Percentiles rank a stretch among this genome's conserved stretches.
Evolutionary conservation across 2,888 invertebrate species (phyloP).

Genomic region (Cataglyphis cursor): DNA sequence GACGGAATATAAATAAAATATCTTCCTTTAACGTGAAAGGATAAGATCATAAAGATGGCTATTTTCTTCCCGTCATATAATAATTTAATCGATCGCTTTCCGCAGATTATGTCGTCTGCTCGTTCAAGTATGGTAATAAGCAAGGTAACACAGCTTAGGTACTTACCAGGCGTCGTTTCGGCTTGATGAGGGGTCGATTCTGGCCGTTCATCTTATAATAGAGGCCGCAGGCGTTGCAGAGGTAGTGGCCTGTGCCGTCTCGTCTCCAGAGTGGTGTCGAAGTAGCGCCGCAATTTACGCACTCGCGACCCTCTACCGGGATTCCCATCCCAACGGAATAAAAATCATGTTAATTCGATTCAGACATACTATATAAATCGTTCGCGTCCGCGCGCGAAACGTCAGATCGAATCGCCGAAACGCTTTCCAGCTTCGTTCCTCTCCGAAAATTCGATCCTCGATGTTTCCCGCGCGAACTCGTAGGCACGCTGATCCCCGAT

Average conservation of each 20-base stretch:
- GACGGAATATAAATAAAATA: background rate
- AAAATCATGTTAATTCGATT: slow-evolving; percentile 58
- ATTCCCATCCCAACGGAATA: slow-evolving; percentile 55
- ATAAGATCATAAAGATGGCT: background rate
- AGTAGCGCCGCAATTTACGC: slow-evolving; percentile 99
- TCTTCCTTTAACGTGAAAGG: background rate
- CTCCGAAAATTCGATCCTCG: background rate
- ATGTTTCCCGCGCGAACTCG: background rate
- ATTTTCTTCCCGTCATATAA: background rate
- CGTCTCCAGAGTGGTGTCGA: slow-evolving; percentile 99
- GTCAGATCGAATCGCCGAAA: slow-evolving; percentile 23
- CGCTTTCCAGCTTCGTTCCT: background rate
- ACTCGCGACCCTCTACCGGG: slow-evolving; percentile 87
- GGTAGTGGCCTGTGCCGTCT: slow-evolving; percentile 99
- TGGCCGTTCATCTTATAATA: slow-evolving; percentile 99
- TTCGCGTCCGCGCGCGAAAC: slow-evolving; percentile 27
- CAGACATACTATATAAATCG: background rate
- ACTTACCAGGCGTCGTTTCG: slow-evolving; percentile 99
- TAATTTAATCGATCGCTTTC: background rate
- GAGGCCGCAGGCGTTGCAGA: slow-evolving; percentile 92
- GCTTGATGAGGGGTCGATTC: slow-evolving; percentile 99
- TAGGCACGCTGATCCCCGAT: slow-evolving; percentile 40
- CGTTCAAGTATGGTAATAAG: background rate
- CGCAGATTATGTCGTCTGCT: background rate
- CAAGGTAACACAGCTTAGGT: slow-evolving; percentile 78